Conservation (phyloP, 2,888 invertebrate genomes). For the Sepiola atlantica region DNA sequence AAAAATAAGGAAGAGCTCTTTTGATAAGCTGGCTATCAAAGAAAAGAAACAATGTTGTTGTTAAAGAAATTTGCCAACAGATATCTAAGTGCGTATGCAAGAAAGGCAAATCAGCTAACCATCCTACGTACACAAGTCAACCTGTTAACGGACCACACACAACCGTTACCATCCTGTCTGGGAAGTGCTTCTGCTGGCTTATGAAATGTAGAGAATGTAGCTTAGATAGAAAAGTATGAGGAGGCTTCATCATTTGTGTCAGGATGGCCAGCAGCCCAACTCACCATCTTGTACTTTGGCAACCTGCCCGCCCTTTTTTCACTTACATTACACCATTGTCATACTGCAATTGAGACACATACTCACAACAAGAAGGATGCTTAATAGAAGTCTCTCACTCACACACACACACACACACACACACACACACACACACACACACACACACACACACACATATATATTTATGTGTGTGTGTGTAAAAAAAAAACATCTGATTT, state of each 20-base stretch:
- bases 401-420: not conserved
- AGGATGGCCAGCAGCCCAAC: conserved; percentile 9
- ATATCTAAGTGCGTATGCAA: not conserved
- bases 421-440: too few relatives aligned
- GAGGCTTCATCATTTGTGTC: conserved; percentile 20
- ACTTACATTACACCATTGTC: conserved; percentile 4
- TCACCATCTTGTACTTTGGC: not conserved
- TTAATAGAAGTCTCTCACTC: not conserved
- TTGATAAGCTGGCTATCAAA: conserved; percentile 3
- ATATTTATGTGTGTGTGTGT: too few relatives aligned
- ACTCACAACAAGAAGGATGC: not conserved
- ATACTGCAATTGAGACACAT: not conserved
- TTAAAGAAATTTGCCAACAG: not conserved
- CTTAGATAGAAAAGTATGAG: not conserved
- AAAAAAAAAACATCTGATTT: too few relatives aligned
- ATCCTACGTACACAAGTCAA: not conserved
- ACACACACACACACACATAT: too few relatives aligned
- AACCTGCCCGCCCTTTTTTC: not conserved
- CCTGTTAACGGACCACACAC: not conserved
- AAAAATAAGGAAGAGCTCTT: not conserved
- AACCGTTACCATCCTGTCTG: not conserved
- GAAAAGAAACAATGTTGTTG: not conserved
- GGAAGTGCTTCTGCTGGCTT: not conserved
- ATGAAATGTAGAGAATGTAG: not conserved
- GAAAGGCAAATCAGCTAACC: not conserved